phyloP scores from a whole-genome alignment of 2,113 vertebrate species.

The Craseonycteris thonglongyai region DNA sequence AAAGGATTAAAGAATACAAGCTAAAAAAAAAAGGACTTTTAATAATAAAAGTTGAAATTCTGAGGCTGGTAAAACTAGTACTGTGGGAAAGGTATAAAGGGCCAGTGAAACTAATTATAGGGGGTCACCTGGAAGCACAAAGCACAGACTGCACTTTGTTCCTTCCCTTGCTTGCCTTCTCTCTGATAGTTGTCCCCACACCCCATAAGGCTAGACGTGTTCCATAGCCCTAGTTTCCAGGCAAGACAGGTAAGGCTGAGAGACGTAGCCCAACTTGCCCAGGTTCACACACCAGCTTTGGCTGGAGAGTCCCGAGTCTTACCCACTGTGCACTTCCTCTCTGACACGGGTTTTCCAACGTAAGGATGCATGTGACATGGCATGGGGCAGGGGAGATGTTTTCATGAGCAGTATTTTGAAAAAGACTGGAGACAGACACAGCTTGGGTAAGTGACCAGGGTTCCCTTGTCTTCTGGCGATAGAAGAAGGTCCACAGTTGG shows the following conservation, averaged over 20 bases:
- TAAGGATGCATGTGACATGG: fast-evolving
- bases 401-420: not conserved
- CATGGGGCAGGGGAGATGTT: not conserved
- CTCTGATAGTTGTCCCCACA: not conserved
- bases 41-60: not conserved
- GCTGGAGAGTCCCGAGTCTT: not conserved
- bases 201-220: not conserved
- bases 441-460: no score
- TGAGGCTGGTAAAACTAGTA: not conserved
- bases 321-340: fast-evolving
- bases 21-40: not conserved
- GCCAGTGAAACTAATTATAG: not conserved
- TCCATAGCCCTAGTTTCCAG: not conserved
- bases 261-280: not conserved
- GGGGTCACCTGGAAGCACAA: not conserved
- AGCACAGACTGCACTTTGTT: not conserved
- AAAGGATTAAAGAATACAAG: constrained; percentile 3
- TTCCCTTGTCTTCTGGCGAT: not conserved
- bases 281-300: not conserved
- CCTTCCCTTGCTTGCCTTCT: not conserved
- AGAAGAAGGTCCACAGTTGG: not conserved
- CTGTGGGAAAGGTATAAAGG: not conserved
- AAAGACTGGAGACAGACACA: not conserved
- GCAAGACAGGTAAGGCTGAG: not conserved
- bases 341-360: not conserved